phyloP scores from a whole-genome alignment of 2,888 invertebrate genomes.

The Hyposoter dolosus region DNA sequence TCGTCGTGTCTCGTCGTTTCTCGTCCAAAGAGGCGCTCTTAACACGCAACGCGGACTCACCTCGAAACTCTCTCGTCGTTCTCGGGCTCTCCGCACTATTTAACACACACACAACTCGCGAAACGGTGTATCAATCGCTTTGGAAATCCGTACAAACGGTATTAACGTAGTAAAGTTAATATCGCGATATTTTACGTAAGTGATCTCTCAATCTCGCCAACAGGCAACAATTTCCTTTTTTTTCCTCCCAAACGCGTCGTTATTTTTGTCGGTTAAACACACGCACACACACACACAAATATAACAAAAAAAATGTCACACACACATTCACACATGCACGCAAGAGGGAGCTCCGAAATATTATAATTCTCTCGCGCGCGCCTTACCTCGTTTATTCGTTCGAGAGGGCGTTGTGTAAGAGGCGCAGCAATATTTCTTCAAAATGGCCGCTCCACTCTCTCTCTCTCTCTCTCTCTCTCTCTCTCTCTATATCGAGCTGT shows the following conservation, averaged over 20 bases:
- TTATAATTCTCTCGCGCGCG: constrained; percentile 71
- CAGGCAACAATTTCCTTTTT: constrained; percentile 45
- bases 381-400: constrained; percentile 85
- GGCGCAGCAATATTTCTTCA: constrained; percentile 78
- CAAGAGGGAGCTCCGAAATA: constrained; percentile 61
- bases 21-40: constrained; percentile 51
- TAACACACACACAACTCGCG: constrained; percentile 14
- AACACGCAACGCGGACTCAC: constrained; percentile 59
- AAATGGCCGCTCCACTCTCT: constrained; percentile 81
- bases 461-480: neutral
- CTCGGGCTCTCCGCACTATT: constrained; percentile 20
- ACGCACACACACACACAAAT: constrained; percentile 46
- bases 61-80: constrained; percentile 41
- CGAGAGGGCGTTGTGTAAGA: constrained; percentile 87
- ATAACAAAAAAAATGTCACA: neutral
- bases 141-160: neutral
- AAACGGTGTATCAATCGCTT: constrained; percentile 7
- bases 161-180: constrained; percentile 5
- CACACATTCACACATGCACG: constrained; percentile 42
- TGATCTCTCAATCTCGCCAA: constrained; percentile 21
- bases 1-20: constrained; percentile 42
- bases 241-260: constrained; percentile 51
- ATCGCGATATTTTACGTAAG: constrained; percentile 41
- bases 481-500: constrained; percentile 9
- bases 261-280: constrained; percentile 66